phyloP scores from a whole-genome alignment of 2,113 vertebrate species.

The Silurus glanis region DNA sequence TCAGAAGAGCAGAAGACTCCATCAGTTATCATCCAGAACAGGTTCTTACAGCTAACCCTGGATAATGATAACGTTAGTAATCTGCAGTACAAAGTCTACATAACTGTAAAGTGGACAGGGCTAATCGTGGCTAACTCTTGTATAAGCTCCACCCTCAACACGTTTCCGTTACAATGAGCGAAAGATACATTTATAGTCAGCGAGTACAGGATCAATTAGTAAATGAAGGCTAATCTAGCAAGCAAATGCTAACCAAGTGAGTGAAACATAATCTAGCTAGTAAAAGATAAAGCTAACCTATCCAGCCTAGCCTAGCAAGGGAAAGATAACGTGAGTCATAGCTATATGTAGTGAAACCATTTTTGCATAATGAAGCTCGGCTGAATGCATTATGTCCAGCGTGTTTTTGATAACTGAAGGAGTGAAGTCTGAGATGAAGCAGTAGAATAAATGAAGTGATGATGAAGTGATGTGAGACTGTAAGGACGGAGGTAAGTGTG shows the following conservation, averaged over 20 bases:
- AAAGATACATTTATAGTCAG: too few species aligned
- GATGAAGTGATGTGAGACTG: constrained; percentile 7
- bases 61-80: not conserved
- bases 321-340: not conserved
- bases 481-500: constrained; percentile 26
- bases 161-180: not conserved
- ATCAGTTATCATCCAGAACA: constrained; percentile 1
- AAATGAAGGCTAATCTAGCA: not conserved
- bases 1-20: not conserved
- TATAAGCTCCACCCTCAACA: not conserved
- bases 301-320: not conserved
- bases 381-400: not conserved
- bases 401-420: not conserved
- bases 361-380: too few species aligned
- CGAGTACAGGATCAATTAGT: not conserved
- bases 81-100: not conserved
- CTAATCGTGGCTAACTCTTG: not conserved
- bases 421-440: not conserved
- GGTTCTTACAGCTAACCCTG: not conserved
- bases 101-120: not conserved
- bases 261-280: not conserved
- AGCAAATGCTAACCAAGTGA: not conserved
- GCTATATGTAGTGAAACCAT: not conserved
- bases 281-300: too few species aligned
- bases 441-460: not conserved